Evolutionary conservation across 2,113 vertebrate species (phyloP).

Genomic region (Xenopus tropicalis): DNA sequence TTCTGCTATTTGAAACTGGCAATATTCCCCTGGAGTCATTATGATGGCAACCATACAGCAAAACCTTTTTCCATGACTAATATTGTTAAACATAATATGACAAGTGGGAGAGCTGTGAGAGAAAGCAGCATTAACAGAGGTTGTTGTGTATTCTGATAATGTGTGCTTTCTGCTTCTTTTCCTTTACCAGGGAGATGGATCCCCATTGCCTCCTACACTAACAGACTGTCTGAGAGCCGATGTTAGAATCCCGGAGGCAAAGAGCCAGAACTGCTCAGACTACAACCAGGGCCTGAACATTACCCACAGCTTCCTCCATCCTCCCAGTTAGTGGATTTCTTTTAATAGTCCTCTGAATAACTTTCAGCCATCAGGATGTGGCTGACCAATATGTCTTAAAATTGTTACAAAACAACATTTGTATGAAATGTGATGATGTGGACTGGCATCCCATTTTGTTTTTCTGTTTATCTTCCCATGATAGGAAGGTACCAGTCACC

Average conservation of each 20-base stretch:
- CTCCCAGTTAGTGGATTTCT: constrained; percentile 78
- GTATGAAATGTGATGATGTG: constrained; percentile 22
- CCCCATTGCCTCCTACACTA: constrained; percentile 60
- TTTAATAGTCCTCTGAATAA: constrained; percentile 64
- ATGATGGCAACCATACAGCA: constrained; percentile 17
- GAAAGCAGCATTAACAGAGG: constrained; percentile 24
- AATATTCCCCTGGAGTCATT: neutral
- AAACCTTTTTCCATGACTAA: constrained; percentile 49
- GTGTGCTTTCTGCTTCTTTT: constrained; percentile 37
- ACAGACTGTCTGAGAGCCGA: constrained; percentile 84
- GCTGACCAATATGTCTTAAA: constrained; percentile 61
- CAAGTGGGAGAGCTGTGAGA: constrained; percentile 54
- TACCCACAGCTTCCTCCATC: constrained; percentile 77
- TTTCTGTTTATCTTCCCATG: neutral
- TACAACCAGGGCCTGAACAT: constrained; percentile 62
- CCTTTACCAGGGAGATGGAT: constrained; percentile 61
- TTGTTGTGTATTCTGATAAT: constrained; percentile 56
- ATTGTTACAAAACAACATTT: constrained; percentile 50
- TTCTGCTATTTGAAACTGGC: neutral
- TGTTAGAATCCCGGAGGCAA: constrained; percentile 68
- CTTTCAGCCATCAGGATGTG: constrained; percentile 71
- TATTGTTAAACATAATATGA: constrained; percentile 58
- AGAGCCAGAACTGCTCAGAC: constrained; percentile 78
- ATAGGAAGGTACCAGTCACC: neutral
- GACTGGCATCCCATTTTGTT: constrained; percentile 3